Conservation (phyloP, 2,797 vertebrate genomes). For the Notolabrus celidotus region DNA sequence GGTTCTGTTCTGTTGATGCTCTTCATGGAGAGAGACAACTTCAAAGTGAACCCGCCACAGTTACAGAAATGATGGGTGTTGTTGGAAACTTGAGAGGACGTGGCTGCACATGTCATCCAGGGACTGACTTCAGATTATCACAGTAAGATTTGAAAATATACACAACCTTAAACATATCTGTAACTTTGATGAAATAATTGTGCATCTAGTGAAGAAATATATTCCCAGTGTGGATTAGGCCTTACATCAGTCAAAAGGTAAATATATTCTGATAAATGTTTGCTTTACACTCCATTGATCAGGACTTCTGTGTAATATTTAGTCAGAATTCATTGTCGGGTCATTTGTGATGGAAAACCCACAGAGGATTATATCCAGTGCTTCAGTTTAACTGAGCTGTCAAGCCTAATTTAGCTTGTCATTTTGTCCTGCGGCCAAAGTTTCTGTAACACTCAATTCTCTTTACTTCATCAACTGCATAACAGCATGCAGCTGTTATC, state of each 20-base stretch:
- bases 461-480: neutral
- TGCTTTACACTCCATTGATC: neutral
- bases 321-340: neutral
- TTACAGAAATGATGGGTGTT: slow-evolving; percentile 24
- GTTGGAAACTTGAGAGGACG: slow-evolving; percentile 36
- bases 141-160: neutral
- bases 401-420: neutral
- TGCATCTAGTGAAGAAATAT: neutral
- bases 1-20: slow-evolving; percentile 63
- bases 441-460: neutral
- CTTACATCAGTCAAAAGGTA: neutral
- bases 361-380: neutral
- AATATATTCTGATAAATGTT: neutral
- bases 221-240: neutral
- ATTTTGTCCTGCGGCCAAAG: neutral
- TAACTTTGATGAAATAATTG: neutral
- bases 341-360: neutral
- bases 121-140: neutral
- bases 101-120: neutral
- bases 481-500: neutral
- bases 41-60: slow-evolving; percentile 58
- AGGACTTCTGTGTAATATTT: neutral
- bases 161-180: neutral
- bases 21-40: slow-evolving; percentile 52
- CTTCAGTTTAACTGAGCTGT: neutral